phyloP scores from a whole-genome alignment of 2,797 vertebrate species.

The Etheostoma nigrum region DNA sequence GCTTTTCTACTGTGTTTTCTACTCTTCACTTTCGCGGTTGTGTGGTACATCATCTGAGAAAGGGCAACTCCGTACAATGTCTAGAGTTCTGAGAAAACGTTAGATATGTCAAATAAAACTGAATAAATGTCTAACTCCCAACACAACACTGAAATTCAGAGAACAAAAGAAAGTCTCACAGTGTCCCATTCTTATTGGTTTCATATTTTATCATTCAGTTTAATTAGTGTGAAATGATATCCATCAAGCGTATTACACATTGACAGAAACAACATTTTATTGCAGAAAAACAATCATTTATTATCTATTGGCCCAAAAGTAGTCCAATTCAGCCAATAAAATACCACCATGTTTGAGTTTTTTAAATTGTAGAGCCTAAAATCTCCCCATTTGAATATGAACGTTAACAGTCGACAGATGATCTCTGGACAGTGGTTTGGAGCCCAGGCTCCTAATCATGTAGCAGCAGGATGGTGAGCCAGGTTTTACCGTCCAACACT shows the following conservation, averaged over 20 bases:
- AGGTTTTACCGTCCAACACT: not conserved
- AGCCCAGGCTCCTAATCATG: not conserved
- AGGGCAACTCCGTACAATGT: no score
- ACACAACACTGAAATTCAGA: no score
- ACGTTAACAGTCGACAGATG: no score
- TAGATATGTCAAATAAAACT: no score
- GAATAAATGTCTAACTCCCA: no score
- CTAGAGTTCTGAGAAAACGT: no score
- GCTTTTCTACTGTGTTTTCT: not conserved
- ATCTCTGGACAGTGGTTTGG: not conserved
- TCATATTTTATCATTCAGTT: no score
- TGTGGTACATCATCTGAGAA: no score
- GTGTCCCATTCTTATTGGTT: no score
- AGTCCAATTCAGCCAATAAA: not conserved
- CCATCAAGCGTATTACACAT: not conserved
- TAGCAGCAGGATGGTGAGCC: slow-evolving; percentile 2
- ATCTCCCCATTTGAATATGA: not conserved
- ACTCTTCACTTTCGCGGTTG: not conserved
- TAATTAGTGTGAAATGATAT: no score
- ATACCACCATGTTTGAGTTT: not conserved
- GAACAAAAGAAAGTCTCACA: no score
- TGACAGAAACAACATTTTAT: not conserved
- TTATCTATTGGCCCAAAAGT: not conserved
- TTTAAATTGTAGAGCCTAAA: not conserved
- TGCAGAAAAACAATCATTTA: not conserved